These are phyloP conservation scores for Diglossa cyanea DNA, from an alignment of 2,797 vertebrate genomes.

Conservation along the genomic window DNA sequence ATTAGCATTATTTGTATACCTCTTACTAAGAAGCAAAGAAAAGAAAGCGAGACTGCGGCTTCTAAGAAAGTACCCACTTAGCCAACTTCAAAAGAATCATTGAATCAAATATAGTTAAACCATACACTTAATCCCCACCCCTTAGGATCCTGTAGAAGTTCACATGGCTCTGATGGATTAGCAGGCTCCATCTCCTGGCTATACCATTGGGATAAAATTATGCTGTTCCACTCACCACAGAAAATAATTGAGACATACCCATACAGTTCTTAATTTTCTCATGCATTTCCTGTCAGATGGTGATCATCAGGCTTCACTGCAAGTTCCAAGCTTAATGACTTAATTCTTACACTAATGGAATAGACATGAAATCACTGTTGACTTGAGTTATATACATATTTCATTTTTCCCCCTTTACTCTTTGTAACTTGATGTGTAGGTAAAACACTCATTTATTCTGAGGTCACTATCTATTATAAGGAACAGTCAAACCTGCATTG, in stretches of 20 bases:
- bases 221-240: background rate
- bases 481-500: background rate
- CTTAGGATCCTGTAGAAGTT: background rate
- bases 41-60: background rate
- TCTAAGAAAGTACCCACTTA: background rate
- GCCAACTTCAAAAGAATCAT: background rate
- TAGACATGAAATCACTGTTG: background rate
- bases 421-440: background rate
- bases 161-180: background rate
- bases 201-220: background rate
- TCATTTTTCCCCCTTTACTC: background rate
- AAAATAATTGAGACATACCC: background rate
- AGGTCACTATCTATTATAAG: background rate
- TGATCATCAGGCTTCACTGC: background rate
- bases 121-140: background rate
- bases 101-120: background rate
- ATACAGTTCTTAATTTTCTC: background rate
- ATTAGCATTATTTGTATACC: background rate
- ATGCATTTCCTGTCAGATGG: background rate
- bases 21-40: background rate
- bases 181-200: background rate
- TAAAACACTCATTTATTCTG: background rate
- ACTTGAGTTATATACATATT: background rate
- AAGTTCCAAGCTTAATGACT: background rate
- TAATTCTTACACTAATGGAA: background rate